Conservation (phyloP, 2,888 invertebrate species). For the Thumatha senex region DNA sequence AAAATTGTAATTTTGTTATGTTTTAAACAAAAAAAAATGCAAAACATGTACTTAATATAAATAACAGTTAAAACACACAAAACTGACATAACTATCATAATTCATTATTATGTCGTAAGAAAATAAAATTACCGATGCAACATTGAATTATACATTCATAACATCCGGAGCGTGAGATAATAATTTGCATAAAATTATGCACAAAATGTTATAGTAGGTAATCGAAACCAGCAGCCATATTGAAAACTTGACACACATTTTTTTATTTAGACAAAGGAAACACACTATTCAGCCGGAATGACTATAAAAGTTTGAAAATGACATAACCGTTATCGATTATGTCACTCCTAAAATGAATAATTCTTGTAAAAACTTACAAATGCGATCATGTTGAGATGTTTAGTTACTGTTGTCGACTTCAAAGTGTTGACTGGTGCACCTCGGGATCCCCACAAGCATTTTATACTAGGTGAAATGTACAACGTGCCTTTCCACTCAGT, state of each 20-base stretch:
- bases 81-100: slow-evolving; percentile 5
- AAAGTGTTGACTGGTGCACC: slow-evolving; percentile 70
- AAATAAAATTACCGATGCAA: slow-evolving; percentile 4
- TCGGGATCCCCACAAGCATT: slow-evolving; percentile 61
- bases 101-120: slow-evolving; percentile 23
- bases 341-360: slow-evolving; percentile 12
- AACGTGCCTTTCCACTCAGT: slow-evolving; percentile 75
- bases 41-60: too few relatives aligned
- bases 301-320: too few relatives aligned
- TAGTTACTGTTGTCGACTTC: slow-evolving; percentile 64
- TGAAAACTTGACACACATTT: not conserved
- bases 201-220: not conserved
- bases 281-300: slow-evolving; percentile 15
- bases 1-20: too few relatives aligned
- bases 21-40: too few relatives aligned
- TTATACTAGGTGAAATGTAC: slow-evolving; percentile 79
- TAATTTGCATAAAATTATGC: slow-evolving; percentile 10
- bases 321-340: not conserved
- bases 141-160: slow-evolving; percentile 18
- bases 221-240: not conserved
- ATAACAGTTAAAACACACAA: too few relatives aligned
- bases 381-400: slow-evolving; percentile 77
- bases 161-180: slow-evolving; percentile 28
- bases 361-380: slow-evolving; percentile 64
- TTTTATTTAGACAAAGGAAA: slow-evolving; percentile 14